A percentile compares a stretch with the other conserved stretches of the same genome.
These are phyloP conservation scores for Atractosteus spatula DNA, from an alignment of 2,113 vertebrate species.

Conservation along the genomic window DNA sequence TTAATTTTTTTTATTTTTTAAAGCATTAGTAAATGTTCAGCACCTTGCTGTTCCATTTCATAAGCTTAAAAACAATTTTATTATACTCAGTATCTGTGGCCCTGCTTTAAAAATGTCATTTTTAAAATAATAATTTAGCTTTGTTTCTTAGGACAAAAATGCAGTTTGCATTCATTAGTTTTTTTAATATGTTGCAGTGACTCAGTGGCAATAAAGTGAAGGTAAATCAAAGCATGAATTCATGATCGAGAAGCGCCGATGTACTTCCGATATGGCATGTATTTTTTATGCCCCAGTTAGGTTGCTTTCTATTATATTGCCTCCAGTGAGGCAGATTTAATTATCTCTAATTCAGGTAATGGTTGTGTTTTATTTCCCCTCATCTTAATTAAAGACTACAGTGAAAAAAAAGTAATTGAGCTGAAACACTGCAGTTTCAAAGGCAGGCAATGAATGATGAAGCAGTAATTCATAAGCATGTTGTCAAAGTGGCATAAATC, in stretches of 20 bases:
- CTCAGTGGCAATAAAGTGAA: no score
- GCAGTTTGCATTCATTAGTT: no score
- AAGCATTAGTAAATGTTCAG: no score
- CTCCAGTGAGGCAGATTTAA: conserved; percentile 47
- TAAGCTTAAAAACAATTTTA: not conserved
- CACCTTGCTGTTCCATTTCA: not conserved
- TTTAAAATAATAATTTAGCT: not conserved
- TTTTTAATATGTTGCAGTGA: no score
- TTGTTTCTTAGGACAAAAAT: no score
- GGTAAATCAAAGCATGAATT: no score
- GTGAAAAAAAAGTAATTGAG: conserved; percentile 33
- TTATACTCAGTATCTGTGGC: not conserved
- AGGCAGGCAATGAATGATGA: conserved; percentile 34
- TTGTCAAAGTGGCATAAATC: conserved; percentile 38
- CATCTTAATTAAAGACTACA: conserved; percentile 49
- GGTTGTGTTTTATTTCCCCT: conserved; percentile 17
- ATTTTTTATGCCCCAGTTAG: conserved; percentile 6
- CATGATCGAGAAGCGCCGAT: no score
- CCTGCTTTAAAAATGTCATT: not conserved
- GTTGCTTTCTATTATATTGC: conserved; percentile 14
- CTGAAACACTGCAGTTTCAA: conserved; percentile 28
- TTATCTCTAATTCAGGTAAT: conserved; percentile 56
- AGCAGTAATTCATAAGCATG: conserved; percentile 39
- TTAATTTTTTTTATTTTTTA: no score
- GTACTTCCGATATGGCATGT: not conserved